A percentile compares a stretch with the other conserved stretches of the same genome.
Evolutionary conservation across 1,140 invertebrate species (phyloP).

Genomic region (Ceratosolen fusciceps): DNA sequence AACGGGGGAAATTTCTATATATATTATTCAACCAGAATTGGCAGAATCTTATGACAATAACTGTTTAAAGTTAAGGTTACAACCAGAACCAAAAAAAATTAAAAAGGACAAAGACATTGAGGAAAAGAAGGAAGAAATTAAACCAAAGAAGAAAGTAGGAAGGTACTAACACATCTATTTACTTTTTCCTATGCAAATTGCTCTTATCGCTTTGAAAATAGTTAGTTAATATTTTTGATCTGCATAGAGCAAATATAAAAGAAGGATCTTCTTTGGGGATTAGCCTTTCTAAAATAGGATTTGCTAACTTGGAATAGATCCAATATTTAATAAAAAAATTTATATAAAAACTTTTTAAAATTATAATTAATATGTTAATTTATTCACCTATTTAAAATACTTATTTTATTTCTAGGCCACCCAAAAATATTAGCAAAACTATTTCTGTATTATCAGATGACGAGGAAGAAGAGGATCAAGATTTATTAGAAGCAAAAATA

Average conservation of each 20-base stretch:
- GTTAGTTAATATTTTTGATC: constrained; percentile 62
- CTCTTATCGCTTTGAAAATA: constrained; percentile 66
- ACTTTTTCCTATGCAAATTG: constrained; percentile 45
- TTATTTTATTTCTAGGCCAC: constrained; percentile 58
- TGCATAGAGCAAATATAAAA: constrained; percentile 68
- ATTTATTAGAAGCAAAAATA: constrained; percentile 71
- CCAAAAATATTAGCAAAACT: constrained; percentile 60
- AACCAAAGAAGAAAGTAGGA: constrained; percentile 65
- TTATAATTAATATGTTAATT: not conserved
- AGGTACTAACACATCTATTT: constrained; percentile 55
- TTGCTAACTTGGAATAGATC: constrained; percentile 66
- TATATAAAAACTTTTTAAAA: constrained; percentile 15
- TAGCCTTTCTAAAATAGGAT: constrained; percentile 55
- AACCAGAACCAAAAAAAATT: constrained; percentile 59
- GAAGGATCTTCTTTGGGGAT: constrained; percentile 62
- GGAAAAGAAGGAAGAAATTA: constrained; percentile 59
- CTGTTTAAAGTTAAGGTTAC: constrained; percentile 68
- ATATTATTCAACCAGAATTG: constrained; percentile 66
- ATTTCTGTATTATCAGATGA: constrained; percentile 62
- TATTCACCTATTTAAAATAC: constrained; percentile 21
- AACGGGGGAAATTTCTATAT: constrained; percentile 66
- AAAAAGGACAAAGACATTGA: constrained; percentile 58
- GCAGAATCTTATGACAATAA: constrained; percentile 71
- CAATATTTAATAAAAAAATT: constrained; percentile 53
- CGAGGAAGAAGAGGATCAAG: constrained; percentile 71